phyloP scores from a whole-genome alignment of 92 coral and sea anemone species.

The Porites divaricata region DNA sequence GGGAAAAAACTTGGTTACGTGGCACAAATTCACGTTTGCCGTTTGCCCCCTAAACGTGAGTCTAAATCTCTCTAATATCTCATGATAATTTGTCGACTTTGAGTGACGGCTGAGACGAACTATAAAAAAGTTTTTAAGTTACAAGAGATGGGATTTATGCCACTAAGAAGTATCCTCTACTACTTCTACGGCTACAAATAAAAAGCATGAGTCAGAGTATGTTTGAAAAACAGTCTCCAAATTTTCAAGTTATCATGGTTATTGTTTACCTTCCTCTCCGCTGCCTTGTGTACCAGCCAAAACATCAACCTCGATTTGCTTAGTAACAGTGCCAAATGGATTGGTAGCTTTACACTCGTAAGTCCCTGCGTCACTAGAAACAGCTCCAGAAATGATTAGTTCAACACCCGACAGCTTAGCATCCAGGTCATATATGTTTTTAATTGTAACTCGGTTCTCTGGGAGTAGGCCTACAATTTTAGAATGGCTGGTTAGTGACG shows the following conservation, averaged over 20 bases:
- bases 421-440: conserved; percentile 60
- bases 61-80: too few species aligned
- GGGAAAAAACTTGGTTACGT: too few species aligned
- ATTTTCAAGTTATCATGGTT: neutral
- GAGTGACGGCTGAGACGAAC: too few species aligned
- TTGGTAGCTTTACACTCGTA: conserved; percentile 70
- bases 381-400: conserved; percentile 50
- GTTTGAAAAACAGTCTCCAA: too few species aligned
- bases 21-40: too few species aligned
- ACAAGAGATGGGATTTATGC: too few species aligned
- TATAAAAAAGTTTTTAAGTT: too few species aligned
- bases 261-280: conserved; percentile 8
- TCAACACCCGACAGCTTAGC: conserved; percentile 61
- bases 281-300: conserved; percentile 20
- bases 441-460: conserved; percentile 50
- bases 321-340: conserved; percentile 49
- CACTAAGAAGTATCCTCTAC: too few species aligned
- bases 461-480: conserved; percentile 41
- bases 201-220: too few species aligned
- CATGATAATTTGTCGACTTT: too few species aligned
- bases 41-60: too few species aligned
- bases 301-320: conserved; percentile 58
- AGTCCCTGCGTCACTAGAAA: conserved; percentile 69
- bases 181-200: too few species aligned
- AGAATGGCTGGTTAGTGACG: neutral